Percentiles rank a stretch among this genome's conserved stretches.
Evolutionary conservation across 2,888 invertebrate species (phyloP).

Genomic region (Bombyx huttoni): DNA sequence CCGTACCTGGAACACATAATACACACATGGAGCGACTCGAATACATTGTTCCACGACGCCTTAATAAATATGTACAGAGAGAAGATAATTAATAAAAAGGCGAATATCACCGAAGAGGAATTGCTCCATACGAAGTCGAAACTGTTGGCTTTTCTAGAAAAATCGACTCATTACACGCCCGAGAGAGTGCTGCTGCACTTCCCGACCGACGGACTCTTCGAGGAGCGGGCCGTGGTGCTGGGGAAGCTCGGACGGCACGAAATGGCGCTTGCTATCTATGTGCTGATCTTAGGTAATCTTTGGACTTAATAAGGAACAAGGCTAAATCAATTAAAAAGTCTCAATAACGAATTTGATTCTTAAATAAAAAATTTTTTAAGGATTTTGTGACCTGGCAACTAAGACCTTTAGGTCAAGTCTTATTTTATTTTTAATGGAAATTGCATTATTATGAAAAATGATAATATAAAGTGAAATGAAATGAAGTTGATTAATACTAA

Average conservation of each 20-base stretch:
- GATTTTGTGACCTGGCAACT: too few relatives aligned
- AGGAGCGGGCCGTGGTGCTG: conserved; percentile 94
- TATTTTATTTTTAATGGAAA: too few relatives aligned
- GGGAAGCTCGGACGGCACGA: conserved; percentile 93
- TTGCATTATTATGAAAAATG: too few relatives aligned
- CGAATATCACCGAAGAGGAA: conserved; percentile 43
- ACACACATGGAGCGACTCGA: conserved; percentile 88
- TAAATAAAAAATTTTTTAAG: too few relatives aligned
- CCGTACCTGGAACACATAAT: conserved; percentile 97
- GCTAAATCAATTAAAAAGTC: too few relatives aligned
- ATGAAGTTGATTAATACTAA: too few relatives aligned
- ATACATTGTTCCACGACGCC: conserved; percentile 90
- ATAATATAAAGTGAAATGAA: too few relatives aligned
- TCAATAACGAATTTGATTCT: too few relatives aligned
- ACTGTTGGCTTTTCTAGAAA: conserved; percentile 84
- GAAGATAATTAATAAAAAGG: conserved; percentile 66
- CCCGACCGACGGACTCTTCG: conserved; percentile 86
- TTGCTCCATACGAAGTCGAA: conserved; percentile 58
- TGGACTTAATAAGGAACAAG: too few relatives aligned
- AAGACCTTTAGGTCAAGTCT: too few relatives aligned
- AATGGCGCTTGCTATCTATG: conserved; percentile 92
- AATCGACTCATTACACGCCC: conserved; percentile 85
- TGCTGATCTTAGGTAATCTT: conserved; percentile 85
- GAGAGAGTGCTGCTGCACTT: conserved; percentile 90
- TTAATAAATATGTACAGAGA: conserved; percentile 91